These are phyloP conservation scores for Anthopleura sola DNA, from an alignment of 64 coral and sea anemone species.

Conservation along the genomic window DNA sequence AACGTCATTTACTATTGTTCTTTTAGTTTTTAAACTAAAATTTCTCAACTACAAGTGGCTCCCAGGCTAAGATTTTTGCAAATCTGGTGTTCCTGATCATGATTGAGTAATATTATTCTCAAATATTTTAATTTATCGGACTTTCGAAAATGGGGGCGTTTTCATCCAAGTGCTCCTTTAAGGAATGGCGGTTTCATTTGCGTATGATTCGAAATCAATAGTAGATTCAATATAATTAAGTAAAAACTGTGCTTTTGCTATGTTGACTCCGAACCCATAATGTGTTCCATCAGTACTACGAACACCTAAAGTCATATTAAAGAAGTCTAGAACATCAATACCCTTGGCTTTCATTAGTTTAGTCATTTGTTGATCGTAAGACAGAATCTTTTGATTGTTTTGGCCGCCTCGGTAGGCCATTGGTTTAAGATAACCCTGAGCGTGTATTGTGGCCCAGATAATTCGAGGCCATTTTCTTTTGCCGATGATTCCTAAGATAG, in stretches of 20 bases:
- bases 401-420: background rate
- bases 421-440: constrained; percentile 55
- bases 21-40: no score
- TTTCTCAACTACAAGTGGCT: no score
- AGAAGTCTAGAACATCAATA: constrained; percentile 60
- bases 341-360: constrained; percentile 24
- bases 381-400: constrained; percentile 8
- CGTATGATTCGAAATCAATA: background rate
- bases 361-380: constrained; percentile 39
- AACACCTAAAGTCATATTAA: constrained; percentile 52
- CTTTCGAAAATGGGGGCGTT: no score
- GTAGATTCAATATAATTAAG: constrained; percentile 50
- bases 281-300: constrained; percentile 69
- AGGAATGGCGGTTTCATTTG: no score
- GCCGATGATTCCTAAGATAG: constrained; percentile 40
- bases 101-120: no score
- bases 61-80: no score
- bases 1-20: no score
- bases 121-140: no score
- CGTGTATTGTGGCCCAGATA: constrained; percentile 61
- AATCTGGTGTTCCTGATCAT: no score
- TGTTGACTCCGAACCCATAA: constrained; percentile 56
- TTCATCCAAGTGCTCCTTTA: no score
- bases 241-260: constrained; percentile 58
- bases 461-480: constrained; percentile 48